Conservation (phyloP, 2,113 vertebrate genomes). For the Himantopus leucocephalus region DNA sequence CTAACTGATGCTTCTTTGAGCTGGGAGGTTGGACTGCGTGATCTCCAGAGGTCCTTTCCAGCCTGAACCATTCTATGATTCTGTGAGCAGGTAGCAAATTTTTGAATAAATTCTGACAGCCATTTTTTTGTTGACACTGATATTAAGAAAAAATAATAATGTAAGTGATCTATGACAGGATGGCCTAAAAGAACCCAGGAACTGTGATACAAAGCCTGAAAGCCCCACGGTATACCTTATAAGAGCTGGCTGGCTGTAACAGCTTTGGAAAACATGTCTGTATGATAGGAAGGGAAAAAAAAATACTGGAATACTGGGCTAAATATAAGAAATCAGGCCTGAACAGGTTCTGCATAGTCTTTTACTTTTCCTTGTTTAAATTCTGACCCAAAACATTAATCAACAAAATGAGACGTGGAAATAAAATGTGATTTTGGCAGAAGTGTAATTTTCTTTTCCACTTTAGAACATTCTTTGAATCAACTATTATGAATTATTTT, state of each 20-base stretch:
- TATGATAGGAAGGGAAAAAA: not conserved
- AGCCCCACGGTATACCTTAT: fast-evolving
- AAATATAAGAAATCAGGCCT: not conserved
- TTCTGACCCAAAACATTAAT: not conserved
- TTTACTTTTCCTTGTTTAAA: not conserved
- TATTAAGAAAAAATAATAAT: not conserved
- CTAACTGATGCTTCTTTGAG: not conserved
- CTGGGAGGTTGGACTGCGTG: not conserved
- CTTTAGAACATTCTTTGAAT: not conserved
- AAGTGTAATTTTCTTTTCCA: not conserved
- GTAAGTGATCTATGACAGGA: not conserved
- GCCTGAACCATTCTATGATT: not conserved
- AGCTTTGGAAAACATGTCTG: not conserved
- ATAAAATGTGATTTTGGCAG: not conserved
- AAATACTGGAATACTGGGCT: not conserved
- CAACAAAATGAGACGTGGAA: not conserved
- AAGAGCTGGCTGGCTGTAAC: not conserved
- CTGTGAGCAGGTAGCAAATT: not conserved
- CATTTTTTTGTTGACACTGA: not conserved
- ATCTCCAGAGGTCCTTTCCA: not conserved
- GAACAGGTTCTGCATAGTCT: not conserved
- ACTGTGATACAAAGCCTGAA: not conserved
- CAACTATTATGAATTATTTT: not conserved
- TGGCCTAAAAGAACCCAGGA: not conserved
- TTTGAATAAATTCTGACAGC: not conserved